Base-by-base conservation (phyloP, 2,113 vertebrate species). In the Festucalex cinctus region DNA sequence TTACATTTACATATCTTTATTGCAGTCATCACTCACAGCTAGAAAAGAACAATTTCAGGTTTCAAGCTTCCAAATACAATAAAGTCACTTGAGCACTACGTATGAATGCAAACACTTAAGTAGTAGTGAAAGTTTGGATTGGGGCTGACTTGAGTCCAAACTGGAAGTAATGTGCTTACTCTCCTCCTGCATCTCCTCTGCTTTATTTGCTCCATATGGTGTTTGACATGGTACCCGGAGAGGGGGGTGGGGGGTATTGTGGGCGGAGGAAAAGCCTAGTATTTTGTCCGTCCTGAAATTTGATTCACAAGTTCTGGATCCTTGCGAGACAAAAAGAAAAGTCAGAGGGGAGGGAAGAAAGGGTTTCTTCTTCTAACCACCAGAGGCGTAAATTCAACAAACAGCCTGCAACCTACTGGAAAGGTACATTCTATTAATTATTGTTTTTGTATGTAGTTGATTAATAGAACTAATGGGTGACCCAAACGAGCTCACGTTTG, bases 281-380 rank as follows among this genome's bases (percentile, higher is more conserved):
- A 89, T 90, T 91, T 86, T 86, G 87, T 88, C 87, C 70, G 81
- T 80, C 76, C 78, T 91, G 91, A 92, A 92, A 91, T 90, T 83
- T 90, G 91, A 92, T 91, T 92, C 91, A 91, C 83, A 92, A 90
- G 82, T 91, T 88, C 79, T 71, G 86, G 80, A 85, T 86, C 82
- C 72, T 82, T 82, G 65, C 28, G 75, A 86, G 85, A 90, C 85
- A 88, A 86, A 90, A 90, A 89, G 83, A 81, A 66, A 82, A 82
- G 71, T 46, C 75, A 83, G 85, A 84, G 85, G 78, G 85, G 82
- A 85, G 80, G 85, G 85, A 78, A 82, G 75, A 73, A 71, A 73
- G 51, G 37, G 1, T 20, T 54, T 66, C 63, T 73, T 66, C 65
- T 41, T 37, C 44, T 68, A 37, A 68, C 74, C 44, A 78, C 66